Percentiles rank a stretch among this genome's conserved stretches.
These are phyloP conservation scores for Furcifer pardalis DNA, from an alignment of 2,797 vertebrate genomes.

Conservation along the genomic window DNA sequence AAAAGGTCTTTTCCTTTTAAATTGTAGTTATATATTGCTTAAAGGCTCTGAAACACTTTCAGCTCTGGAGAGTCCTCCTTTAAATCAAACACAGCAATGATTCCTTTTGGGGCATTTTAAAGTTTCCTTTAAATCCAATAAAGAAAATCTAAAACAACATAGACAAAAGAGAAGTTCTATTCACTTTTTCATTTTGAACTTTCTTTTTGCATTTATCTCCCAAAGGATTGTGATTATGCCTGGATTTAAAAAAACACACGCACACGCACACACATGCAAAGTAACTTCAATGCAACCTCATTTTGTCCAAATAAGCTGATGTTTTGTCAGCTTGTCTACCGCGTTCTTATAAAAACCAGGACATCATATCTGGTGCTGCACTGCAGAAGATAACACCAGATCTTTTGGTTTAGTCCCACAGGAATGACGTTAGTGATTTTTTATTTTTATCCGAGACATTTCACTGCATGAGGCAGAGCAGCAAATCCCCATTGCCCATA, in stretches of 20 bases:
- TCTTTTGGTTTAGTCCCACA: not conserved
- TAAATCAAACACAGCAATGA: not conserved
- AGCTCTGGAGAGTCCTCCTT: not conserved
- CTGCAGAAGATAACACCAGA: not conserved
- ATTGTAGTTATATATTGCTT: not conserved
- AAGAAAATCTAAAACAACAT: slow-evolving; percentile 19
- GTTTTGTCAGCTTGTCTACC: slow-evolving; percentile 9
- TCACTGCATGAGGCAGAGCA: not conserved
- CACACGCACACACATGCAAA: not conserved
- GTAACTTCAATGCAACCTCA: slow-evolving; percentile 13
- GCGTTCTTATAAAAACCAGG: not conserved
- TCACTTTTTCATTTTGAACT: not conserved
- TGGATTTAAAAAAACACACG: not conserved
- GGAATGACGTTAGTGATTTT: not conserved
- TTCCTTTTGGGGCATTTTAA: not conserved
- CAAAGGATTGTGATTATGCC: slow-evolving; percentile 10
- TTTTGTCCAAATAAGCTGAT: slow-evolving; percentile 13
- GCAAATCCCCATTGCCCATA: not conserved
- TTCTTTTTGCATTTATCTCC: not conserved
- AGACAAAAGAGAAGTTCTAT: slow-evolving; percentile 15
- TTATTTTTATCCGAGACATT: not conserved
- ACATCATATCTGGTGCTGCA: not conserved
- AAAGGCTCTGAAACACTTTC: slow-evolving; percentile 23
- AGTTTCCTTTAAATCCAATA: not conserved
- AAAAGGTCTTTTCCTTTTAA: not conserved